These are phyloP conservation scores for Prionchulus punctatus DNA, from an alignment of 2,888 invertebrate genomes.

Conservation along the genomic window DNA sequence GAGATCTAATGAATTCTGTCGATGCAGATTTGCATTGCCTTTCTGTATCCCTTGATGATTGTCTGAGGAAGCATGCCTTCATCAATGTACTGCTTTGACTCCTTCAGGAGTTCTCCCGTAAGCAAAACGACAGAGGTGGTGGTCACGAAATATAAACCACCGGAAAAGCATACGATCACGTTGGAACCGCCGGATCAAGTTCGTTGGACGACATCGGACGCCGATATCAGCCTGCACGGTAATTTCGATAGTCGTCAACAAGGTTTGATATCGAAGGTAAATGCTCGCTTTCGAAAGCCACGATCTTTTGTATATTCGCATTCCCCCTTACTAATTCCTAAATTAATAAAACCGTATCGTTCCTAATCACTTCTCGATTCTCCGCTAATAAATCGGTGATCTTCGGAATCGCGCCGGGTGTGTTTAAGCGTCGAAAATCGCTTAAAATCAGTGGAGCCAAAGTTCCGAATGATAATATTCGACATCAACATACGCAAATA, in stretches of 20 bases:
- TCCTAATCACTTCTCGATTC: constrained; percentile 79
- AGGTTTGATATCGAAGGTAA: no score
- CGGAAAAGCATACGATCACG: background rate
- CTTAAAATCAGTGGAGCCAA: no score
- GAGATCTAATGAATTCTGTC: no score
- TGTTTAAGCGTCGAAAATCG: no score
- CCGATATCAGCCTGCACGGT: background rate
- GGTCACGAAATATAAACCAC: background rate
- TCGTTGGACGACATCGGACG: background rate
- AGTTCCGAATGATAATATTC: no score
- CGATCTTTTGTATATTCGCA: constrained; percentile 94
- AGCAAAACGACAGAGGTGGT: background rate
- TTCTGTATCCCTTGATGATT: no score
- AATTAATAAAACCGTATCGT: constrained; percentile 72
- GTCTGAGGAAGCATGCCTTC: no score
- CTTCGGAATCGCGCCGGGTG: constrained; percentile 77
- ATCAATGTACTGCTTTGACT: no score
- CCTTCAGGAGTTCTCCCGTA: no score
- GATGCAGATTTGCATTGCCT: no score
- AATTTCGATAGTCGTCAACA: background rate
- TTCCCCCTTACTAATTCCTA: constrained; percentile 83
- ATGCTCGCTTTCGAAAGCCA: constrained; percentile 98
- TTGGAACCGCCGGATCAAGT: background rate
- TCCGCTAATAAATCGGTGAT: constrained; percentile 89
- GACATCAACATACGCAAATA: no score